Percentiles rank a stretch among this genome's conserved stretches.
Conservation (phyloP, 1,140 invertebrate genomes). For the Achatina immaculata region DNA sequence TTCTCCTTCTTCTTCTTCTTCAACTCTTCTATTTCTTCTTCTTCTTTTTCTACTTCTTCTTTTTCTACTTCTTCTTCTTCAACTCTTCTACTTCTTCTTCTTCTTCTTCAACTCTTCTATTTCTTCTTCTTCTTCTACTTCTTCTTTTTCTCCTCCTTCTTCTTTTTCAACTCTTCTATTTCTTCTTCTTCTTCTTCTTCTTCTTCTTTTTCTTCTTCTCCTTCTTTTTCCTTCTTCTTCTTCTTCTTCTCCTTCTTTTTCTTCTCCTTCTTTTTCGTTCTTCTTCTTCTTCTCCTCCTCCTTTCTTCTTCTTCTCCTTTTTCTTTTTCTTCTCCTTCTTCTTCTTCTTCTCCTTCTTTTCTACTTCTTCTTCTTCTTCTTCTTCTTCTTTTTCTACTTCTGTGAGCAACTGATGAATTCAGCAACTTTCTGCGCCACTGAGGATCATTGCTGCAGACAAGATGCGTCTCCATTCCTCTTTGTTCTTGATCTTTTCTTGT, state of each 20-base stretch:
- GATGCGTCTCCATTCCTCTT: too few species aligned
- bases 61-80: not conserved
- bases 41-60: too few species aligned
- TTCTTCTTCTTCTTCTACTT: not conserved
- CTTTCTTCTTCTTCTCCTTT: constrained; percentile 4
- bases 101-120: not conserved
- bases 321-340: not conserved
- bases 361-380: too few species aligned
- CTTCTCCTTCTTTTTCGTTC: not conserved
- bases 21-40: too few species aligned
- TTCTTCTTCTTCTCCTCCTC: not conserved
- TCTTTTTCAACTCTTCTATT: not conserved
- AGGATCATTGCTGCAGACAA: too few species aligned
- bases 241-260: not conserved
- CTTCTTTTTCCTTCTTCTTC: not conserved
- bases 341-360: not conserved
- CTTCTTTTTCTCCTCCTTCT: not conserved
- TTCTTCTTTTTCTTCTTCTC: not conserved
- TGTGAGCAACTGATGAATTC: too few species aligned
- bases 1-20: too few species aligned
- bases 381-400: too few species aligned
- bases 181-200: constrained; percentile 24
- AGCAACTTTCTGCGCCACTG: too few species aligned
- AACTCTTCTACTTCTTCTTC: not conserved
- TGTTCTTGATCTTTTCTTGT: too few species aligned